These are phyloP conservation scores for Phocides pigmalion DNA, from an alignment of 1,140 invertebrate genomes.

Conservation along the genomic window DNA sequence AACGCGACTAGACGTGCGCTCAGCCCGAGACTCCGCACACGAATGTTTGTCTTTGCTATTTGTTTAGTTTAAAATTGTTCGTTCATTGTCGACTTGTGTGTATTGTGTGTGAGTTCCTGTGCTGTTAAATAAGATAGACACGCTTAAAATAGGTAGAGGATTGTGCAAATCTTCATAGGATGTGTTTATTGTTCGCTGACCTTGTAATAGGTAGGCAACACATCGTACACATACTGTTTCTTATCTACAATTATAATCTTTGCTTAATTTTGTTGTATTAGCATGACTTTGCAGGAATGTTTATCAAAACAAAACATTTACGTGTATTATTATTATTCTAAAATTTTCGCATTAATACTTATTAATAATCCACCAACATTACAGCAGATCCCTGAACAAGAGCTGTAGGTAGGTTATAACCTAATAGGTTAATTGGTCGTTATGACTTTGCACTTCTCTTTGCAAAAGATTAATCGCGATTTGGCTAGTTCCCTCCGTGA, in stretches of 20 bases:
- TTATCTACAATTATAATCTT: no score
- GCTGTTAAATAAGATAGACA: neutral
- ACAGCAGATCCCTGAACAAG: neutral
- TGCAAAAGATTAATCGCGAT: neutral
- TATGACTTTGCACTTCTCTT: slow-evolving; percentile 1
- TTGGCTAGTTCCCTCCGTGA: slow-evolving; percentile 4
- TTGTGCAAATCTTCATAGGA: slow-evolving; percentile 17
- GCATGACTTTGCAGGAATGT: no score
- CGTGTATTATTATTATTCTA: no score
- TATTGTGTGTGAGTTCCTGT: neutral
- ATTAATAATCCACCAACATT: neutral
- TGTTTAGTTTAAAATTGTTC: neutral
- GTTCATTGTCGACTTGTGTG: neutral
- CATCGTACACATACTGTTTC: no score
- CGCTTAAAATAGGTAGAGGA: neutral
- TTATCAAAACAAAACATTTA: no score
- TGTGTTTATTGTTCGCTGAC: neutral
- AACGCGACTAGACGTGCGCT: neutral
- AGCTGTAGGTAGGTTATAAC: neutral
- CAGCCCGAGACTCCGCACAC: neutral
- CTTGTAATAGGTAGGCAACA: no score
- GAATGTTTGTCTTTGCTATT: neutral
- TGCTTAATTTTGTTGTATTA: no score
- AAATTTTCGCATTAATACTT: no score
- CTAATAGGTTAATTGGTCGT: neutral